Evolutionary conservation across 2,888 invertebrate species (phyloP), one percentile per base, ranked within the genome.

Genomic region (Clanis bilineata): DNA sequence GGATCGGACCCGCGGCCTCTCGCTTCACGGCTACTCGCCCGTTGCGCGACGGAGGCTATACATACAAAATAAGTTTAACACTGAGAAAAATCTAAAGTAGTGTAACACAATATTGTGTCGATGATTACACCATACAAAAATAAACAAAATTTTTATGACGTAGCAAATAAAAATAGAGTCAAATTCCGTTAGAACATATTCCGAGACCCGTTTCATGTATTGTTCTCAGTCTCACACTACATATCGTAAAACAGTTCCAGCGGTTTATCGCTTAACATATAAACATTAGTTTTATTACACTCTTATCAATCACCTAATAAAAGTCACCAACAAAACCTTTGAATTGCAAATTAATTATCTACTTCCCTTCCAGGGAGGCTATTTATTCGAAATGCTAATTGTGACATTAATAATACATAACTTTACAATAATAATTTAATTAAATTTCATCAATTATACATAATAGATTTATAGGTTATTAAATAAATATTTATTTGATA

Each of bases 121-220:
- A n/a, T n/a, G n/a, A n/a, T n/a, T n/a, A n/a, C n/a, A n/a, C n/a
- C n/a, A n/a, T n/a, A n/a, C n/a, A n/a, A n/a, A n/a, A 1, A 12
- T 3, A 3, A 36, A 32, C 9, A 32, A 32, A 9, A 25, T 4
- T 25, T 4, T 25, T 4, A 25, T 25, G 25, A 3, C 6, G 25
- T 6, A 25, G 25, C 25, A 25, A 4, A 32, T 32, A 32, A 36
- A 2, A 12, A 10, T 36, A 36, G 1, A 36, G 7, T 18, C 18
- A 41, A 41, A 18, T 41, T 41, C 18, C 18, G 1, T 5, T 18
- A 6, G 7, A 41, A 7, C 1, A 7, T 41, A 7, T 41, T 18
- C 7, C 6, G 41, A 41, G 18, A 59, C 36, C 57, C 28, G 54
- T 54, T 54, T 57, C 36, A 44, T 60, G 28, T 15, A 36, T 57